Percentiles rank a stretch among this genome's conserved stretches.
phyloP scores from a whole-genome alignment of 2,888 invertebrate species.

The Anoplius nigerrimus region DNA sequence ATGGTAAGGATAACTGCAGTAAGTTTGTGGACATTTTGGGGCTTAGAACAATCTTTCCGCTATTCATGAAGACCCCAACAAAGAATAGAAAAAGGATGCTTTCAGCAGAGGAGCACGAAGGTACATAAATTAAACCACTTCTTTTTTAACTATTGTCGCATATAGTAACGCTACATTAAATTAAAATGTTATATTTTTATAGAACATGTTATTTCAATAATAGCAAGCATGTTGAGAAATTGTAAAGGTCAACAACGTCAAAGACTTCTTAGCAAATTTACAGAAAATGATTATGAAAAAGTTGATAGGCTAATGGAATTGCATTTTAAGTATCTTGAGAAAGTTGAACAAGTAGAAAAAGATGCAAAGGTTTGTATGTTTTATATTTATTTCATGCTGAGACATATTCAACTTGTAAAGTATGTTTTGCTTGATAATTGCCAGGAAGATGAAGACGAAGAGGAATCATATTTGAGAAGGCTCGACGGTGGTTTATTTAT shows the following conservation, averaged over 20 bases:
- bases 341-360: conserved; percentile 86
- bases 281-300: conserved; percentile 98
- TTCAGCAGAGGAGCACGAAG: conserved; percentile 93
- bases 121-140: conserved; percentile 68
- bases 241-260: conserved; percentile 94
- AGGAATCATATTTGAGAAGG: conserved; percentile 90
- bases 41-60: conserved; percentile 95
- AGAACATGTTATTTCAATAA: conserved; percentile 96
- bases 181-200: conserved; percentile 11
- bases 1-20: conserved; percentile 96
- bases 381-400: not conserved
- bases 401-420: conserved; percentile 16
- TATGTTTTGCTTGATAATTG: not conserved
- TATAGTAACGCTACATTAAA: not conserved
- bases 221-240: conserved; percentile 94
- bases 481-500: conserved; percentile 97
- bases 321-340: conserved; percentile 97
- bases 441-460: conserved; percentile 85
- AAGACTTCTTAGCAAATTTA: conserved; percentile 94
- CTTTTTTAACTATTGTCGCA: not conserved
- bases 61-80: conserved; percentile 99
- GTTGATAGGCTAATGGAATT: conserved; percentile 96
- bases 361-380: conserved; percentile 79
- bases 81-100: conserved; percentile 86
- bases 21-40: conserved; percentile 99